Evolutionary conservation across 2,797 vertebrate species (phyloP).

Genomic region (Enteromius paludinosus): DNA sequence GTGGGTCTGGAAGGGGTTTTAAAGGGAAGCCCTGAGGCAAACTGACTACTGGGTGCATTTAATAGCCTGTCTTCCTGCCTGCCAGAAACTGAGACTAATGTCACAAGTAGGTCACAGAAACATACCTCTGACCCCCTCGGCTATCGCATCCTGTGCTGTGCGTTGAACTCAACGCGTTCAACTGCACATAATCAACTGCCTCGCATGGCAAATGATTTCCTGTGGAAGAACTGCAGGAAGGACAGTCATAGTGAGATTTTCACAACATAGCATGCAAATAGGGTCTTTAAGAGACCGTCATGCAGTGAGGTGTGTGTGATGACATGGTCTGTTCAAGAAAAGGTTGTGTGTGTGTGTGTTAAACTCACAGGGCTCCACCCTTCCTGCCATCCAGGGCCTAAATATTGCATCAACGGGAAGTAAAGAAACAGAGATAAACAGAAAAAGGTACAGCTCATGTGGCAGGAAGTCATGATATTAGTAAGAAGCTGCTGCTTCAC

Average conservation of each 20-base stretch:
- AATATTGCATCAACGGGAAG: conserved; percentile 66
- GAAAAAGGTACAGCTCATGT: conserved; percentile 58
- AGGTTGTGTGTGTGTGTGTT: not conserved
- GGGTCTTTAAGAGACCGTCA: not conserved
- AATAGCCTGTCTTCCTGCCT: conserved; percentile 27
- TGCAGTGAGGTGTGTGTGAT: not conserved
- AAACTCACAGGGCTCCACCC: conserved; percentile 16
- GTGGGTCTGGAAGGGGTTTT: conserved; percentile 20
- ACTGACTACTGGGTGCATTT: conserved; percentile 14
- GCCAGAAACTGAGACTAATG: conserved; percentile 27
- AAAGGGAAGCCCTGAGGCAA: conserved; percentile 22
- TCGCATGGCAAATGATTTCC: not conserved
- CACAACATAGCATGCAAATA: not conserved
- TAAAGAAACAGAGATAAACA: conserved; percentile 59
- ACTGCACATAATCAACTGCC: not conserved
- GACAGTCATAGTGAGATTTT: not conserved
- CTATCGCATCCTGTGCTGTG: conserved; percentile 50
- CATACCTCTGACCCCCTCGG: conserved; percentile 26
- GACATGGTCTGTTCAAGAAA: not conserved
- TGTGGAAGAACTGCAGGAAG: not conserved
- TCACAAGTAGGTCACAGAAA: conserved; percentile 48
- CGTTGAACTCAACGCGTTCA: conserved; percentile 5
- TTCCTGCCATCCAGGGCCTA: conserved; percentile 35
- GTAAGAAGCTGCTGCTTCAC: conserved; percentile 50
- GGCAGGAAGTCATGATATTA: conserved; percentile 77